Evolutionary conservation across 1,140 invertebrate genomes (phyloP).

Genomic region (Lutraria rhynchaena): DNA sequence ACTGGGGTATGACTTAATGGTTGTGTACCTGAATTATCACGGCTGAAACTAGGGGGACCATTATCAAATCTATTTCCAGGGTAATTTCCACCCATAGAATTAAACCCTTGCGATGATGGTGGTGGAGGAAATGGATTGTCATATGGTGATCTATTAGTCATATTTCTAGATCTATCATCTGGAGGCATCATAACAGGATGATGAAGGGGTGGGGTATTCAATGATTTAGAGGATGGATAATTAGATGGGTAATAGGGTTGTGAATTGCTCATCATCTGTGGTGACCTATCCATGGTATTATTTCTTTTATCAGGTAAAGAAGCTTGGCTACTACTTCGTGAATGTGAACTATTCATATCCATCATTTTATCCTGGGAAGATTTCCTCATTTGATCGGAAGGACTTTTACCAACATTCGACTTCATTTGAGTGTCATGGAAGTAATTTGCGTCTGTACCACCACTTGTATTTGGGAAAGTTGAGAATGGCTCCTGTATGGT

Average conservation of each 20-base stretch:
- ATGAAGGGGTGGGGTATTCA: constrained; percentile 65
- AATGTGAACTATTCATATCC: constrained; percentile 30
- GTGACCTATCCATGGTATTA: constrained; percentile 53
- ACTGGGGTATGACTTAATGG: constrained; percentile 70
- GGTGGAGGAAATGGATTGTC: constrained; percentile 58
- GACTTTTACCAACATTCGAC: constrained; percentile 54
- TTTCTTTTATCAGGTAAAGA: constrained; percentile 39
- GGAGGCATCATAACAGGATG: constrained; percentile 63
- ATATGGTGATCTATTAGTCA: constrained; percentile 61
- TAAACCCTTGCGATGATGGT: constrained; percentile 64
- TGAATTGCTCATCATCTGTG: constrained; percentile 58
- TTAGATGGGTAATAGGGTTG: constrained; percentile 62
- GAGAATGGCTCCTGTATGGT: constrained; percentile 54
- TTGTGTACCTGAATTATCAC: constrained; percentile 65
- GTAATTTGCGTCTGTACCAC: constrained; percentile 41
- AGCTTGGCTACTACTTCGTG: constrained; percentile 40
- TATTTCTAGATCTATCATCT: constrained; percentile 55
- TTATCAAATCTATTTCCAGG: constrained; percentile 61
- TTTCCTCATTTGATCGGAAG: constrained; percentile 57
- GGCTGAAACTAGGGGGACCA: constrained; percentile 53
- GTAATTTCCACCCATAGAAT: constrained; percentile 51
- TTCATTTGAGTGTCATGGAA: constrained; percentile 52
- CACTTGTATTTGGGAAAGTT: constrained; percentile 40
- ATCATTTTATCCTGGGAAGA: constrained; percentile 44
- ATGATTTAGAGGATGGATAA: constrained; percentile 59